Evolutionary conservation across 2,113 vertebrate species (phyloP).

Genomic region (Bubo scandiacus): DNA sequence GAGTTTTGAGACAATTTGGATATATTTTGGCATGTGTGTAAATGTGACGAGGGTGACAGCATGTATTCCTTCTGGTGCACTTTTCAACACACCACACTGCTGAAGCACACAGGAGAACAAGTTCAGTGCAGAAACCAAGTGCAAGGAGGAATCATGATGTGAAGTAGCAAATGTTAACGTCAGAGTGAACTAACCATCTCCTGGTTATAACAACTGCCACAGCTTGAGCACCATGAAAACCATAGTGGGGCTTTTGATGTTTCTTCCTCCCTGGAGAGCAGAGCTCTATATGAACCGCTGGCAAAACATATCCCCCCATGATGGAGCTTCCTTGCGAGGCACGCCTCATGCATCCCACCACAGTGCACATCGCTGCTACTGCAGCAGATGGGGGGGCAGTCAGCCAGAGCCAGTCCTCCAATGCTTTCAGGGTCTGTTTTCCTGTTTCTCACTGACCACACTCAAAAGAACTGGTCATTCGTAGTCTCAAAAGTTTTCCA

Average conservation of each 20-base stretch:
- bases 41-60: neutral
- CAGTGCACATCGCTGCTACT: neutral
- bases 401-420: neutral
- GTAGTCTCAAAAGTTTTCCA: constrained; percentile 70
- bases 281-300: neutral
- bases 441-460: constrained; percentile 46
- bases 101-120: neutral
- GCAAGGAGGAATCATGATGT: neutral
- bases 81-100: neutral
- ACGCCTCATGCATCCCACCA: neutral
- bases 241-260: neutral
- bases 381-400: neutral
- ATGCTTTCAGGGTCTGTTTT: constrained; percentile 56
- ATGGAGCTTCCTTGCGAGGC: neutral
- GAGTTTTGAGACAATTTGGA: neutral
- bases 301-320: neutral
- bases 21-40: neutral
- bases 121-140: neutral
- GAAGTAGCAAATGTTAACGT: neutral
- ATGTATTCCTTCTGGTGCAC: neutral
- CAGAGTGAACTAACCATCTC: neutral
- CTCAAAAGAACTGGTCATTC: constrained; percentile 68
- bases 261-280: neutral
- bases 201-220: neutral
- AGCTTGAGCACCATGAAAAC: neutral